These are phyloP conservation scores for crab-eating macaque (Macaca fascicularis) DNA, from an alignment of 2,113 vertebrate species.

Conservation along the genomic window T2T-MFA8v1.1 NC_088378.1:36463501-36464000, in stretches of 20 bases:
- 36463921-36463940: background rate
- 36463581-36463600: background rate
- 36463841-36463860: background rate
- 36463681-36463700: background rate
- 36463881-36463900: background rate
- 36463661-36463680: background rate
- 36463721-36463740: background rate
- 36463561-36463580: background rate
- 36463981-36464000: background rate
- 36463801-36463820: background rate
- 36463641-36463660: background rate
- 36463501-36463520: background rate
- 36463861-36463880: background rate
- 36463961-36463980: background rate
- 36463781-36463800: background rate
- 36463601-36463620: background rate
- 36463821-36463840: background rate
- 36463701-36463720: background rate
- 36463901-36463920: background rate
- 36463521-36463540: background rate
- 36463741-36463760: background rate
- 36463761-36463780: slow-evolving; percentile 13
- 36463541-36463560: background rate
- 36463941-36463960: background rate
- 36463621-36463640: background rate